Percentiles rank a stretch among this genome's conserved stretches.
Conservation (phyloP, 2,888 invertebrate genomes). For the Tigriopus californicus region DNA sequence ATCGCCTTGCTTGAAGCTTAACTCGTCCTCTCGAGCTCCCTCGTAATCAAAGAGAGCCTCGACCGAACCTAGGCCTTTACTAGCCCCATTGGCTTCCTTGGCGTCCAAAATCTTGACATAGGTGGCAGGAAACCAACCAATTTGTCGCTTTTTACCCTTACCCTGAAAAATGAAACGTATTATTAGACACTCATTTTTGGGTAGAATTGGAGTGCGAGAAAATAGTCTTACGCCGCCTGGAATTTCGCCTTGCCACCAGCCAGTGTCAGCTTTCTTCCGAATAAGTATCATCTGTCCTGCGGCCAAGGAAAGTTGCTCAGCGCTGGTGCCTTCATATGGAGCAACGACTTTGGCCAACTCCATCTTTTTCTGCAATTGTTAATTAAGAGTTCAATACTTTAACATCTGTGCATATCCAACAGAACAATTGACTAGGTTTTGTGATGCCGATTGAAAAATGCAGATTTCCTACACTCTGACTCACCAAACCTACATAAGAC, state of each 20-base stretch:
- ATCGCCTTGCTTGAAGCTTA: conserved; percentile 77
- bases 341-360: conserved; percentile 90
- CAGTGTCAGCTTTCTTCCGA: conserved; percentile 86
- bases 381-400: neutral
- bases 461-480: neutral
- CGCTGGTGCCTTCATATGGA: conserved; percentile 67
- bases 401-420: neutral
- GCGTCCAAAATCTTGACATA: conserved; percentile 52
- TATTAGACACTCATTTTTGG: conserved; percentile 18
- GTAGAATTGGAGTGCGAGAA: neutral
- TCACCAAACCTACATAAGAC: neutral
- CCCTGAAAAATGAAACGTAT: conserved; percentile 30
- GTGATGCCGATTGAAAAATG: neutral
- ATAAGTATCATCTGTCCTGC: conserved; percentile 86
- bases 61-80: neutral
- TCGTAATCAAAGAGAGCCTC: conserved; percentile 73
- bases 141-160: conserved; percentile 64
- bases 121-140: conserved; percentile 98
- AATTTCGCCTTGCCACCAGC: conserved; percentile 99
- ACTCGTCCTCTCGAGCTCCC: conserved; percentile 83
- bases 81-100: neutral
- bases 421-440: neutral
- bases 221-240: conserved; percentile 26
- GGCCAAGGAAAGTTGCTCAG: conserved; percentile 72
- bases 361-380: conserved; percentile 39